Conservation (phyloP, 2,888 invertebrate species). For the Idaea aversata region DNA sequence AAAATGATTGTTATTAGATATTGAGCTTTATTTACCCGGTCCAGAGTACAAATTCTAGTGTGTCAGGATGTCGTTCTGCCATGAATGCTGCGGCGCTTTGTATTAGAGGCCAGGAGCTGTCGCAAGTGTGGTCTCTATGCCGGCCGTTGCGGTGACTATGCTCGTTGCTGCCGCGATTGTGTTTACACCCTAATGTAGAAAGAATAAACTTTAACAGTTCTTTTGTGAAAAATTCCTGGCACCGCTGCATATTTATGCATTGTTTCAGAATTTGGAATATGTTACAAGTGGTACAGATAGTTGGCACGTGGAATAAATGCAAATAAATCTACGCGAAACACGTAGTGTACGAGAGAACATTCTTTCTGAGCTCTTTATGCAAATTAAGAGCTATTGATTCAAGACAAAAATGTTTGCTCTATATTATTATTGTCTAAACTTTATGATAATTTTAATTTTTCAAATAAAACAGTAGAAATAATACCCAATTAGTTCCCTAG, state of each 20-base stretch:
- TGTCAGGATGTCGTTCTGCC: slow-evolving; percentile 90
- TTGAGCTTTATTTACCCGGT: slow-evolving; percentile 86
- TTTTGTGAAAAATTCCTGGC: background rate
- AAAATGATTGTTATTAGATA: background rate
- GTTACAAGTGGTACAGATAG: background rate
- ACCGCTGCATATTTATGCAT: background rate
- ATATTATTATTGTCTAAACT: too few species aligned
- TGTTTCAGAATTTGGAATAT: background rate
- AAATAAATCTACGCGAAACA: too few species aligned
- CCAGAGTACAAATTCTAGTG: slow-evolving; percentile 95
- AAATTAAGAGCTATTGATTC: too few species aligned
- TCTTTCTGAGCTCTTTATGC: too few species aligned
- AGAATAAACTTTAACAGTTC: slow-evolving; percentile 5
- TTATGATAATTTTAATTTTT: background rate
- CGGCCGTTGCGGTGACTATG: slow-evolving; percentile 76
- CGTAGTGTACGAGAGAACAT: too few species aligned
- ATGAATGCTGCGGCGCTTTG: slow-evolving; percentile 93
- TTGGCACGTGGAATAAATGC: background rate
- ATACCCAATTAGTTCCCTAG: background rate
- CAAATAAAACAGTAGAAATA: background rate
- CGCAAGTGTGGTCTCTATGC: slow-evolving; percentile 85
- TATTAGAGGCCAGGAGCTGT: slow-evolving; percentile 94
- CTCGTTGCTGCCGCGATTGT: slow-evolving; percentile 69
- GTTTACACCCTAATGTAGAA: slow-evolving; percentile 61
- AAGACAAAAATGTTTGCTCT: too few species aligned